A percentile compares a stretch with the other conserved stretches of the same genome.
Conservation (phyloP, 2,797 vertebrate genomes). For the Chrysocyon brachyurus region DNA sequence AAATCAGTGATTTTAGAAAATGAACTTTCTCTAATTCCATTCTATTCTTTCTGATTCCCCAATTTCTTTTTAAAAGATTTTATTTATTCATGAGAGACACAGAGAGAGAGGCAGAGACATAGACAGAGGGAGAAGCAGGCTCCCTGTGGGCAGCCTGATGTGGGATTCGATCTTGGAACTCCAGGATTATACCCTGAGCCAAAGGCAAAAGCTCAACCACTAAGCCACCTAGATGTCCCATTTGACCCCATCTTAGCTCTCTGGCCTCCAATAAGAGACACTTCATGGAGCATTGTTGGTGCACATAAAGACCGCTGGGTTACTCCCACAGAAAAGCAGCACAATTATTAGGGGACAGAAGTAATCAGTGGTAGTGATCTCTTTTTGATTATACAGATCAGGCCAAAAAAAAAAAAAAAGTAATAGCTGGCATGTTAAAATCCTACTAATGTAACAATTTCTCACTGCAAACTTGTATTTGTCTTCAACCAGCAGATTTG, state of each 20-base stretch:
- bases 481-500: neutral
- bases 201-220: no score
- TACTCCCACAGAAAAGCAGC: neutral
- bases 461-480: neutral
- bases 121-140: no score
- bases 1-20: constrained; percentile 13
- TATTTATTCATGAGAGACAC: no score
- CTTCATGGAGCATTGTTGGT: neutral
- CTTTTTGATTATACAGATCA: neutral
- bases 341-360: neutral
- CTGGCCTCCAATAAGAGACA: neutral
- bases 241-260: neutral
- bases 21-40: constrained; percentile 19
- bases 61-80: no score
- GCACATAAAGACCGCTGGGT: neutral
- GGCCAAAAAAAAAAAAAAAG: neutral
- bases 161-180: no score
- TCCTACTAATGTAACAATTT: neutral
- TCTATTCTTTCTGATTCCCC: neutral
- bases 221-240: no score
- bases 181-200: no score
- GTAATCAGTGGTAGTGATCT: neutral
- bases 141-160: no score
- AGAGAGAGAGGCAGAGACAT: no score
- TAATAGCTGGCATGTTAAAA: neutral